These are phyloP conservation scores for Lamprologus sp. DNA, from an alignment of 2,113 vertebrate species.

Conservation along the genomic window DNA sequence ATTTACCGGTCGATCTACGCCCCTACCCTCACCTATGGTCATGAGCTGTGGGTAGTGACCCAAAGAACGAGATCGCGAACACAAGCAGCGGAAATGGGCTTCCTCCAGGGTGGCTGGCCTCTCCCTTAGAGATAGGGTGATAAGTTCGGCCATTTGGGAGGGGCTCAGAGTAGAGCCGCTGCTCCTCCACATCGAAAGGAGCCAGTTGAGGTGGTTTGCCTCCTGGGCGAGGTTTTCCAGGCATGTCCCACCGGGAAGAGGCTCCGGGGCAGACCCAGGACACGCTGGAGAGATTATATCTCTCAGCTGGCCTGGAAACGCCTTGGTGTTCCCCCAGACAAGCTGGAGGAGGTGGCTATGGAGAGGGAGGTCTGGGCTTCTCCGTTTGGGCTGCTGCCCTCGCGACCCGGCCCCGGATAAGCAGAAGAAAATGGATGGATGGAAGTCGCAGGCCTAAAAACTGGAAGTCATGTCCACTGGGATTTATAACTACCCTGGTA, in stretches of 20 bases:
- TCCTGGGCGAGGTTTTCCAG: background rate
- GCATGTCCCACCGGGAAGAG: rapidly evolving
- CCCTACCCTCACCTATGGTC: background rate
- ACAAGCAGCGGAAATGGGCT: rapidly evolving
- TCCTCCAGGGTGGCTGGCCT: background rate
- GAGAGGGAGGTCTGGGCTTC: background rate
- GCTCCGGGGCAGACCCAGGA: background rate
- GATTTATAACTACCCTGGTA: background rate
- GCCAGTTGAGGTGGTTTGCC: rapidly evolving
- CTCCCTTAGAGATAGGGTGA: background rate
- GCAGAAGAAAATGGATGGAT: rapidly evolving
- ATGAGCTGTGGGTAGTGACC: background rate
- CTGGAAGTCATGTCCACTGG: background rate
- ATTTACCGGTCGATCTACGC: background rate
- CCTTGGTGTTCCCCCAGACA: background rate
- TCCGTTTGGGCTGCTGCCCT: rapidly evolving
- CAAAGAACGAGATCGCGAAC: rapidly evolving
- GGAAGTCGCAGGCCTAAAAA: background rate
- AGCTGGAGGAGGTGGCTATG: background rate
- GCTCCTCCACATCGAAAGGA: background rate
- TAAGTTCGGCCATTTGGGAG: rapidly evolving
- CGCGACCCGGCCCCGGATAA: rapidly evolving
- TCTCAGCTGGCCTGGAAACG: rapidly evolving
- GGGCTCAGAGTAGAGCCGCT: rapidly evolving
- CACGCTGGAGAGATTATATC: background rate